Conservation (phyloP, 2,113 vertebrate species). For the Falcunculus frontatus region DNA sequence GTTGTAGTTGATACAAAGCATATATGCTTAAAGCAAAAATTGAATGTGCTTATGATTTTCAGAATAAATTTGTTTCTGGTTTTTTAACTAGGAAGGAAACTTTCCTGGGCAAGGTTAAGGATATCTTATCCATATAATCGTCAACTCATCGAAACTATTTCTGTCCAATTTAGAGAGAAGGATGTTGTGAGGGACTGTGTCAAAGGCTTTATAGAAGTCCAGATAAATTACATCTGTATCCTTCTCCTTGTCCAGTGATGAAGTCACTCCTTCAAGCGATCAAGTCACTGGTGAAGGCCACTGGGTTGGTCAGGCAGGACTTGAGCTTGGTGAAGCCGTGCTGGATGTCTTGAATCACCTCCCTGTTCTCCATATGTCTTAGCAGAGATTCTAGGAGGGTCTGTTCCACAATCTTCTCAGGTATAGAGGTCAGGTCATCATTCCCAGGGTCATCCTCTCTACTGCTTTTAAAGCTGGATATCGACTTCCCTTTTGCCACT, state of each 20-base stretch:
- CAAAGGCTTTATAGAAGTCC: neutral
- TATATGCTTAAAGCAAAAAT: neutral
- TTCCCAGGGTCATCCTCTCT: neutral
- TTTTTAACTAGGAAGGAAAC: neutral
- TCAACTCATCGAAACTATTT: neutral
- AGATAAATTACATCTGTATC: neutral
- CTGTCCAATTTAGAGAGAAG: neutral
- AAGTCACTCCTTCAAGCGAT: neutral
- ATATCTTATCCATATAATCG: neutral
- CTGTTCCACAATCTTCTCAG: neutral
- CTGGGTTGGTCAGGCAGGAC: neutral
- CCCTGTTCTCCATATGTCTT: too few relatives aligned
- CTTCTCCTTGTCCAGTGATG: neutral
- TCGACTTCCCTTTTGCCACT: neutral
- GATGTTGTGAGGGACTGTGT: fast-evolving
- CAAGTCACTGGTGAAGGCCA: neutral
- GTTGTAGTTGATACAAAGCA: neutral
- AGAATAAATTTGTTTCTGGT: neutral
- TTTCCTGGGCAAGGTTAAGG: neutral
- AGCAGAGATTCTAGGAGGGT: neutral
- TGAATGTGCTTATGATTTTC: neutral
- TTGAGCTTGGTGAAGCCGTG: neutral
- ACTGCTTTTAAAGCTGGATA: neutral
- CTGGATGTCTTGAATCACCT: neutral
- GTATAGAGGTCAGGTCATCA: neutral